Conservation (phyloP, 2,113 vertebrate genomes). For the Chauna torquata region DNA sequence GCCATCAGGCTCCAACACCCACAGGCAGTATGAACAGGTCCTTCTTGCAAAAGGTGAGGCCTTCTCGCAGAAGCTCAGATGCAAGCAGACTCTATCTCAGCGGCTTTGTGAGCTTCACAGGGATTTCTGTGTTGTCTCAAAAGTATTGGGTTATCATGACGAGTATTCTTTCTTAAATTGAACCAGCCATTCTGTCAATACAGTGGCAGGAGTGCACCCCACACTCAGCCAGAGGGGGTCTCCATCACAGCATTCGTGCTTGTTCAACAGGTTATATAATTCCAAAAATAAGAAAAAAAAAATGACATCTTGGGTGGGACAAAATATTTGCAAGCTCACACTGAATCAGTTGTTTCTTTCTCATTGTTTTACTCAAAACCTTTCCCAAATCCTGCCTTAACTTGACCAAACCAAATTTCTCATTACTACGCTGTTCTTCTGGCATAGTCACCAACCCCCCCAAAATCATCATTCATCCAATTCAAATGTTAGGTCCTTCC, state of each 20-base stretch:
- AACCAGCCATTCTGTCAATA: background rate
- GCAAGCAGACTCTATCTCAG: background rate
- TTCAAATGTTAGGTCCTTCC: slow-evolving; percentile 8
- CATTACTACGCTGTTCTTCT: background rate
- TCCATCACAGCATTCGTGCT: background rate
- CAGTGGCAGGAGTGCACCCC: background rate
- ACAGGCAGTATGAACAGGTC: accelerated
- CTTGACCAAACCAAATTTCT: background rate
- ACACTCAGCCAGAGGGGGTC: background rate
- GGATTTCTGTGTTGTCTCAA: background rate
- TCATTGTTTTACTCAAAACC: background rate
- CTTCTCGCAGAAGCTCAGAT: background rate
- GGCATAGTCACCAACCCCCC: background rate
- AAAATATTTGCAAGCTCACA: background rate
- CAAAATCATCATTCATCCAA: background rate
- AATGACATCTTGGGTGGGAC: background rate
- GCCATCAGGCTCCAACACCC: background rate
- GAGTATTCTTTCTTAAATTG: background rate
- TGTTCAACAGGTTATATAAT: background rate
- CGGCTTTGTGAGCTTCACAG: background rate
- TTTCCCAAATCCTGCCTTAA: background rate
- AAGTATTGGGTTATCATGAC: background rate
- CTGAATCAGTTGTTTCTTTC: background rate
- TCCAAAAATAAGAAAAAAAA: background rate
- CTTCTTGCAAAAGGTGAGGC: background rate